Conservation (phyloP, 2,797 vertebrate genomes). For the Anguilla pacifica region DNA sequence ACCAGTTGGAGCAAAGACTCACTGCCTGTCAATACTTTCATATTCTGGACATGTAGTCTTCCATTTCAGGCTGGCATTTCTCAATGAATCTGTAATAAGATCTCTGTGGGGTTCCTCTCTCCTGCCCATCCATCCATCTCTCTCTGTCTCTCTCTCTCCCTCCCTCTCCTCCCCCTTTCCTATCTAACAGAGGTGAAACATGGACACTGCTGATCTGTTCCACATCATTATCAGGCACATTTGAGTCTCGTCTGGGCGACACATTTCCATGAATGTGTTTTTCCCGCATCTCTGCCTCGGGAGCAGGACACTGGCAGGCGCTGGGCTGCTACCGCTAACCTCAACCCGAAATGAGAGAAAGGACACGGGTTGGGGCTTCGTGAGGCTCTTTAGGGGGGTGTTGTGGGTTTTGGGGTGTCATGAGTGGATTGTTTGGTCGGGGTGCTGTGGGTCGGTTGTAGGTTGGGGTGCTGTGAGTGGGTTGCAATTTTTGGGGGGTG, state of each 20-base stretch:
- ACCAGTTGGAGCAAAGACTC: not conserved
- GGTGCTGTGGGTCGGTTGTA: no score
- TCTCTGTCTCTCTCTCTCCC: not conserved
- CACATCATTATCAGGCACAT: not conserved
- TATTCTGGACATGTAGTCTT: not conserved
- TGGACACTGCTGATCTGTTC: no score
- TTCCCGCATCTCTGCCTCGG: not conserved
- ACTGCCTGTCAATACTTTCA: not conserved
- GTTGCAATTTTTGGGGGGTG: no score
- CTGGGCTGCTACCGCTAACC: not conserved
- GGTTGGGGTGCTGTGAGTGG: no score
- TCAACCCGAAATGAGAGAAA: not conserved
- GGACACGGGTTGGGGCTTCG: no score
- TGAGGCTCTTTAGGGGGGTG: no score
- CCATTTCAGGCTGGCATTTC: not conserved
- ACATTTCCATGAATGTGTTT: not conserved
- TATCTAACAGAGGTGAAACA: not conserved
- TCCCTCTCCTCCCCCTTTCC: not conserved
- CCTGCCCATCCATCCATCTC: not conserved
- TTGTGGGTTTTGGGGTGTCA: no score
- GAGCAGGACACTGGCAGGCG: no score
- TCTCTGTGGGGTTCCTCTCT: not conserved
- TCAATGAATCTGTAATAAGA: not conserved
- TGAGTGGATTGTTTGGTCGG: no score
- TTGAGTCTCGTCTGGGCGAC: not conserved